These are phyloP conservation scores for Zaprionus lachaisei DNA, from an alignment of 1,140 invertebrate species.

Conservation along the genomic window DNA sequence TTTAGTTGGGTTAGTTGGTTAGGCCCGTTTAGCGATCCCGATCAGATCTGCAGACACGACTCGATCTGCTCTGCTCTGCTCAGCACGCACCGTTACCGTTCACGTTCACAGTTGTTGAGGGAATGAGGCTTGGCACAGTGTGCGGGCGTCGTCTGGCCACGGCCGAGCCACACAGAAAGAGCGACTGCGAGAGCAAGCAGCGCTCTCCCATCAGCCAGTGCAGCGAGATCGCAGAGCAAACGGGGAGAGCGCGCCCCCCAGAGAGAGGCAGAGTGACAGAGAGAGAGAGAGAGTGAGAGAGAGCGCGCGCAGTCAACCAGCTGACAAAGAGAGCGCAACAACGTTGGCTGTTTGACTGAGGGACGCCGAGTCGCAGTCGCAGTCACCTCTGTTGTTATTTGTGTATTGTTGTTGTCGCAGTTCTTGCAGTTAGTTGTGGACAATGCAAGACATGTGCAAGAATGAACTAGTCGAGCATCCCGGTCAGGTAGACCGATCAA, in stretches of 20 bases:
- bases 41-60: background rate
- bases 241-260: slow-evolving; percentile 1
- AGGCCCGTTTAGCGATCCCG: slow-evolving; percentile 31
- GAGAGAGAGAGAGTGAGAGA: slow-evolving; percentile 13
- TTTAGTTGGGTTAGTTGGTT: slow-evolving; percentile 1
- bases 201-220: background rate
- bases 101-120: slow-evolving; percentile 78
- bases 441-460: slow-evolving; percentile 2
- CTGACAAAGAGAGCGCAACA: slow-evolving; percentile 48
- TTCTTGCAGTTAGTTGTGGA: background rate
- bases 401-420: slow-evolving; percentile 6
- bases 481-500: background rate
- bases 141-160: slow-evolving; percentile 48
- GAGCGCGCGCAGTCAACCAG: slow-evolving; percentile 4
- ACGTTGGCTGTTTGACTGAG: slow-evolving; percentile 23
- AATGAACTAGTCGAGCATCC: background rate
- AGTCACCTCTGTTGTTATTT: slow-evolving; percentile 7
- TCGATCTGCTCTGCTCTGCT: background rate
- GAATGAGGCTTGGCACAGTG: slow-evolving; percentile 61
- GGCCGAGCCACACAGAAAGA: slow-evolving; percentile 10
- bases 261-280: background rate
- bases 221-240: slow-evolving; percentile 9
- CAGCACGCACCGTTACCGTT: slow-evolving; percentile 73
- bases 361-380: slow-evolving; percentile 11
- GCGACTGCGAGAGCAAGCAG: background rate